These are phyloP conservation scores for Mus spicilegus DNA, from an alignment of 2,113 vertebrate species.

Conservation along the genomic window DNA sequence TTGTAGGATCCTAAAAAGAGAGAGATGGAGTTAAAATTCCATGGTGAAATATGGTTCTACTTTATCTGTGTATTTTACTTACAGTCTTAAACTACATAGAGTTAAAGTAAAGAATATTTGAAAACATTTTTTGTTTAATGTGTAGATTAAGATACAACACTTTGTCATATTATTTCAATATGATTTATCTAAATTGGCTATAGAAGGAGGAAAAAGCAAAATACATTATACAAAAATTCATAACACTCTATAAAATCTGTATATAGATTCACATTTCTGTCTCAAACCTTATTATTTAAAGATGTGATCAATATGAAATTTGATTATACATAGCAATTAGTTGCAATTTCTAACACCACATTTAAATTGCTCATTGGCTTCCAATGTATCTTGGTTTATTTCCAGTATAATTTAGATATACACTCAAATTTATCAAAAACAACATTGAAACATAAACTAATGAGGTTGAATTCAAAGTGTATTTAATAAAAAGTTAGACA, in stretches of 20 bases:
- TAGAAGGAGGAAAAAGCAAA: conserved; percentile 13
- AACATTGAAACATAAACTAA: background rate
- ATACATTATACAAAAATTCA: background rate
- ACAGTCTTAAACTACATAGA: background rate
- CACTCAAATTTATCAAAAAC: background rate
- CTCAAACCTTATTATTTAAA: background rate
- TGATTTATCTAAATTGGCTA: background rate
- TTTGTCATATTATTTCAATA: background rate
- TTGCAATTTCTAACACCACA: background rate
- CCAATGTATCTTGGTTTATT: background rate
- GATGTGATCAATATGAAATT: background rate
- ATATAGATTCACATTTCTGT: background rate
- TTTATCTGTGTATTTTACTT: background rate
- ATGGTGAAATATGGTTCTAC: background rate
- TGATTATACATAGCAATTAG: background rate
- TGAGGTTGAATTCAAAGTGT: background rate
- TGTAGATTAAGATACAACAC: background rate
- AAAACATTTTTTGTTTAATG: background rate
- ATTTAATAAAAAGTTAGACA: background rate
- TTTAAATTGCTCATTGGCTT: background rate
- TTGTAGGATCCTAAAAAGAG: background rate
- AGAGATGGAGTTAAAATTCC: background rate
- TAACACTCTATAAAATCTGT: background rate
- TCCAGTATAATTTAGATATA: background rate
- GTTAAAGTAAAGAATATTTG: background rate